Conservation (phyloP, 2,113 vertebrate species). For the Lontra canadensis region DNA sequence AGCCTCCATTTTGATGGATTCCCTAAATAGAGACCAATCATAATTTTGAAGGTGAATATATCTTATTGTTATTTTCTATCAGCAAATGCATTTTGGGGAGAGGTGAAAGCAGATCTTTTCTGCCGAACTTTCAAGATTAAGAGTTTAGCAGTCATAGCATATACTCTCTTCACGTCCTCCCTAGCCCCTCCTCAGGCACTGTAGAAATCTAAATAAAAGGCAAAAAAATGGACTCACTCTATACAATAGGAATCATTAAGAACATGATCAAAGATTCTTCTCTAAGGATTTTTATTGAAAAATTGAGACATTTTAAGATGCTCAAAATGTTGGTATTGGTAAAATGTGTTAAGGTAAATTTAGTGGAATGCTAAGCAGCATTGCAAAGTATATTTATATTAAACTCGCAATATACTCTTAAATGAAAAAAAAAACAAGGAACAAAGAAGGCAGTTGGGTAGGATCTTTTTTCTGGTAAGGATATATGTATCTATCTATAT, state of each 20-base stretch:
- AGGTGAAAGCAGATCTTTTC: background rate
- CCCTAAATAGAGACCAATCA: conserved; percentile 81
- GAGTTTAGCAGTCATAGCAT: background rate
- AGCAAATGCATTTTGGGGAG: background rate
- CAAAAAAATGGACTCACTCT: background rate
- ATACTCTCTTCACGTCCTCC: too few species aligned
- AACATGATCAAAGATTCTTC: conserved; percentile 25
- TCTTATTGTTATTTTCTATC: background rate
- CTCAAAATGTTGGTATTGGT: background rate
- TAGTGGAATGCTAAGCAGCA: background rate
- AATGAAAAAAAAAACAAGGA: background rate
- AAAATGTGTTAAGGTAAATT: background rate
- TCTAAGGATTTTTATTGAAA: conserved; percentile 8
- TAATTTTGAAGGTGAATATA: conserved; percentile 22
- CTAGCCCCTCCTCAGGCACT: background rate
- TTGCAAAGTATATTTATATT: background rate
- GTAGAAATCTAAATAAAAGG: background rate
- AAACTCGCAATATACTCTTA: background rate
- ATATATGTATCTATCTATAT: background rate
- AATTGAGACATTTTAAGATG: background rate
- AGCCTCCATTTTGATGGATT: conserved; percentile 98
- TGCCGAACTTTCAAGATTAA: background rate
- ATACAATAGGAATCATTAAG: background rate
- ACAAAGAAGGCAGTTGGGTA: background rate
- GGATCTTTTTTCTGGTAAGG: background rate